Base-by-base conservation (phyloP, 2,113 vertebrate genomes). In the Sphaerodactylus townsendi region DNA sequence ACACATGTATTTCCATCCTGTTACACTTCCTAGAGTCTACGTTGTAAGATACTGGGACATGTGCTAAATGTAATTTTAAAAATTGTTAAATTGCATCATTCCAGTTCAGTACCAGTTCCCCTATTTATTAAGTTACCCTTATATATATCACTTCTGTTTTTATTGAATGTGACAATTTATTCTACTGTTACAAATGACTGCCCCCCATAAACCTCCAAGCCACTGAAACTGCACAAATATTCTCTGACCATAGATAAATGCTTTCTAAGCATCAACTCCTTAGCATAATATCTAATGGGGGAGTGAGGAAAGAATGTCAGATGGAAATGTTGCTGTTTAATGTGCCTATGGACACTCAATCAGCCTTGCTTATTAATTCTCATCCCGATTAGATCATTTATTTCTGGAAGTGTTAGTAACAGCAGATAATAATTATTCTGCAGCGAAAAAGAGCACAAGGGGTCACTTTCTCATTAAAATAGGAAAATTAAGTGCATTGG, bases 371-470 rank as follows among this genome's bases (percentile, higher is more conserved):
- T 91, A 84, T 86, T 93, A 91, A 91, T 92, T 92, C 79, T 89
- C 84, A 81, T 87, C 84, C 81, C 80, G 66, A 90, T 75, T 69
- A 84, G 87, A 91, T 72, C 48, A 79, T 92, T 92, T 93, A 87
- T 93, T 93, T 90, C 86, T 89, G 79, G 68, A 92, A 89, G 77
- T 91, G 76, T 91, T 92, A 89, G 84, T 85, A 93, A 90, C 59
- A 90, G 83, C 81, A 90, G 87, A 91, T 76, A 89, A 75, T 75
- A 91, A 95, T 95, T 93, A 93, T 86, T 83, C 83, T 82, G 73
- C 87, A 84, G 86, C 82, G 62, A 87, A 90, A 72, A 56, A 86
- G n/a, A 94, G 89, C 79, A 46, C 88, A 90, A 87, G 11, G 64
- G 86, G 85, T 92, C 88, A 92, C 62, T 83, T 91, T 80, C 86